A percentile compares a stretch with the other conserved stretches of the same genome.
phyloP scores from a whole-genome alignment of 2,888 invertebrate genomes.

The Oscheius sp. region DNA sequence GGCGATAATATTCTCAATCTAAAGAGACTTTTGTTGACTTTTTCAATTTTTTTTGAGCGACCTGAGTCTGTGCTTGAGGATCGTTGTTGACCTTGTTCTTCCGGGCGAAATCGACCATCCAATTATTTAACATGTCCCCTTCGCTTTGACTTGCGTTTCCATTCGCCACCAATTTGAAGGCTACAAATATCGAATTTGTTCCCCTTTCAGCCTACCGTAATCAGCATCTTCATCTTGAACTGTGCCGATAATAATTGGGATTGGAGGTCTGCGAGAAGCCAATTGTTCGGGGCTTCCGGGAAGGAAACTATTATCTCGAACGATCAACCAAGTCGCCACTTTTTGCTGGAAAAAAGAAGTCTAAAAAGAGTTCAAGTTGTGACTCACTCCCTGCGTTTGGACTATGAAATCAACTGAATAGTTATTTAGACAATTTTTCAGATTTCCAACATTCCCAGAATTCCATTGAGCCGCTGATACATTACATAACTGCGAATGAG shows the following conservation, averaged over 20 bases:
- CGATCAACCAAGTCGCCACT: constrained; percentile 57
- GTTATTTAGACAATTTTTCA: constrained; percentile 52
- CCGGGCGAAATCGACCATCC: constrained; percentile 58
- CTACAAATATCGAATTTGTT: constrained; percentile 20
- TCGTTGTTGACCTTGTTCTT: constrained; percentile 51
- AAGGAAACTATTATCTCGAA: constrained; percentile 54
- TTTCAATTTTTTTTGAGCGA: constrained; percentile 36
- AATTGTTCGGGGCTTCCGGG: constrained; percentile 48
- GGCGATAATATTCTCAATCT: constrained; percentile 37
- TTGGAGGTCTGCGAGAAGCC: constrained; percentile 40
- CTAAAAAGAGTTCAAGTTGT: not conserved
- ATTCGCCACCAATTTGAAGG: constrained; percentile 48
- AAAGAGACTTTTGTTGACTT: not conserved
- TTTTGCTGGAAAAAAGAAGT: constrained; percentile 30
- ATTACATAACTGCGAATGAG: constrained; percentile 49
- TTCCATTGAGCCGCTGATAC: constrained; percentile 47
- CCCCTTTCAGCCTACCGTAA: constrained; percentile 39
- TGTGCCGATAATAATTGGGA: constrained; percentile 60
- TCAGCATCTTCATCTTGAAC: constrained; percentile 61
- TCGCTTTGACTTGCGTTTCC: constrained; percentile 31
- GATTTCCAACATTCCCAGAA: constrained; percentile 38
- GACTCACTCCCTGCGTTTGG: constrained; percentile 40
- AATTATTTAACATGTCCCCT: constrained; percentile 42
- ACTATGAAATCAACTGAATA: constrained; percentile 57
- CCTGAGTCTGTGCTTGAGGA: constrained; percentile 28